Percentiles rank a stretch among this genome's conserved stretches.
Evolutionary conservation across 2,113 vertebrate species (phyloP).

Genomic region (Dendrocopos noguchii): DNA sequence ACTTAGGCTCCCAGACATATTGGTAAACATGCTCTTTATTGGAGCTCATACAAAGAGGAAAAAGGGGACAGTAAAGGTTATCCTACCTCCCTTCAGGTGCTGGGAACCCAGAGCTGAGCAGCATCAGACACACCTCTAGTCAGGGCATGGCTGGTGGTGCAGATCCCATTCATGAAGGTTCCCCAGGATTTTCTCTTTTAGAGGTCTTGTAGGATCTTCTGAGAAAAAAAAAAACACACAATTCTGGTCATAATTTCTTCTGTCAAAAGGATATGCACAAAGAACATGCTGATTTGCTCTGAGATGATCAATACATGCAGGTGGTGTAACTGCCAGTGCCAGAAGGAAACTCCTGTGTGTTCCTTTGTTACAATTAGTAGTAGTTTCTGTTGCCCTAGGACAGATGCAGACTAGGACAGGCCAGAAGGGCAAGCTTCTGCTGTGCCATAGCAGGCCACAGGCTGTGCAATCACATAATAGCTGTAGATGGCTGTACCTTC

Average conservation of each 20-base stretch:
- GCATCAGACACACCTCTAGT: neutral
- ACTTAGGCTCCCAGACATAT: neutral
- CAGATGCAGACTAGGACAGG: neutral
- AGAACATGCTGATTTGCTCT: neutral
- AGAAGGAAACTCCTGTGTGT: too few relatives aligned
- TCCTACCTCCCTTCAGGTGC: neutral
- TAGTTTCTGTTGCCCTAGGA: too few relatives aligned
- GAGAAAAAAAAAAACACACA: neutral
- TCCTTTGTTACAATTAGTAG: too few relatives aligned
- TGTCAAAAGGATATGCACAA: neutral
- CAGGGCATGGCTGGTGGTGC: accelerated
- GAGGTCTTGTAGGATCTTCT: neutral
- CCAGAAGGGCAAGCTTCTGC: neutral
- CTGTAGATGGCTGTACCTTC: neutral
- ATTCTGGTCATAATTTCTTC: neutral
- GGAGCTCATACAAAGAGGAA: neutral
- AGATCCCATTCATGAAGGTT: neutral
- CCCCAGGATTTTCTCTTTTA: neutral
- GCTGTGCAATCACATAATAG: accelerated
- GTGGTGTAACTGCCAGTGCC: too few relatives aligned
- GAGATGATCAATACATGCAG: neutral
- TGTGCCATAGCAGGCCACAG: neutral
- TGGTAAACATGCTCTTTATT: neutral
- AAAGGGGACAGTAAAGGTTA: neutral
- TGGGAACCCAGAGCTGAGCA: neutral